phyloP scores from a whole-genome alignment of 2,888 invertebrate species.

The Macaria notata region DNA sequence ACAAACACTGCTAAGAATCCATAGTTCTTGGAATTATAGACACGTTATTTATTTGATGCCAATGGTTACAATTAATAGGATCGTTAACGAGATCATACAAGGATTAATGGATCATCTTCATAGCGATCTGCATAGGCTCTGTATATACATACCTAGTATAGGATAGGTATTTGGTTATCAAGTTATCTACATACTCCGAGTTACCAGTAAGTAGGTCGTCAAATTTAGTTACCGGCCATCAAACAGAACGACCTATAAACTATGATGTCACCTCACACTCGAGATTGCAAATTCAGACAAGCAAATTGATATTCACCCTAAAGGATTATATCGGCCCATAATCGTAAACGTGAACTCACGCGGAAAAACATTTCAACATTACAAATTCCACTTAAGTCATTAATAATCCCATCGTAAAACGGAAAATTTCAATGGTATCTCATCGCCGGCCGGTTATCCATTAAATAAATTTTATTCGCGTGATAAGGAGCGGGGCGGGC shows the following conservation, averaged over 20 bases:
- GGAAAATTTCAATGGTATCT: constrained; percentile 67
- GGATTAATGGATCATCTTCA: no score
- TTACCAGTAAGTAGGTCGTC: constrained; percentile 1
- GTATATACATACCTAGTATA: no score
- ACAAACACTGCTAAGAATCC: no score
- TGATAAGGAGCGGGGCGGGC: constrained; percentile 70
- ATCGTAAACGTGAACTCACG: constrained; percentile 41
- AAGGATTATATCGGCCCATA: constrained; percentile 27
- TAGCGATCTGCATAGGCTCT: no score
- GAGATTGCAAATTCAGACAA: constrained; percentile 20
- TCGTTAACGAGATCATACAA: no score
- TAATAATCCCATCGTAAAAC: constrained; percentile 61
- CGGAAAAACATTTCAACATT: constrained; percentile 49
- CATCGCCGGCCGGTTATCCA: constrained; percentile 72
- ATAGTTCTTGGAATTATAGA: no score
- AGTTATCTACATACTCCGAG: neutral
- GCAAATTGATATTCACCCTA: constrained; percentile 21
- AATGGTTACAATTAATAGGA: no score
- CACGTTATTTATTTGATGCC: no score
- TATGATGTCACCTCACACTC: constrained; percentile 15
- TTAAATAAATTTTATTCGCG: constrained; percentile 78
- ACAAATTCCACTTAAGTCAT: constrained; percentile 55
- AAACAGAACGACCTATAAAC: constrained; percentile 10
- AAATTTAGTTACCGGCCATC: constrained; percentile 8
- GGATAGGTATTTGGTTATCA: neutral